Percentiles rank a stretch among this genome's conserved stretches.
Evolutionary conservation across 92 coral and sea anemone species (phyloP).

Genomic region (Meandrina meandrites): DNA sequence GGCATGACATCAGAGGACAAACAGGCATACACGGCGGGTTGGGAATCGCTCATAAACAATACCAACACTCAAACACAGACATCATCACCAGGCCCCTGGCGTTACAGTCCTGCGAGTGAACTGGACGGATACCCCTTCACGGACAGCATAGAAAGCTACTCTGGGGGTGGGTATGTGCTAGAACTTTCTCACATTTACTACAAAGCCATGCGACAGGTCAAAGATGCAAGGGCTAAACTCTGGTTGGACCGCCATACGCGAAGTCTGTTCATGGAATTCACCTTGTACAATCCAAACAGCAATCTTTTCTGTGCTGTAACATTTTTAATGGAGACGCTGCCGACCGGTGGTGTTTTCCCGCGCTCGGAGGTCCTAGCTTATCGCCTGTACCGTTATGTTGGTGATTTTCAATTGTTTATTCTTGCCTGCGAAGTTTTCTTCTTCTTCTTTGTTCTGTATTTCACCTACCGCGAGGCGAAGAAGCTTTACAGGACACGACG

Average conservation of each 20-base stretch:
- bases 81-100: conserved; percentile 64
- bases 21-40: conserved; percentile 56
- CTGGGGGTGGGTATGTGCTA: conserved; percentile 91
- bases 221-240: conserved; percentile 33
- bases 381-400: conserved; percentile 87
- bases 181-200: conserved; percentile 74
- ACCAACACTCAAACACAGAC: conserved; percentile 15
- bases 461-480: conserved; percentile 84
- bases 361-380: conserved; percentile 68
- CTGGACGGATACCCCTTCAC: conserved; percentile 75
- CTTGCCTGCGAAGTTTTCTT: conserved; percentile 85
- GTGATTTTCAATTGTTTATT: conserved; percentile 88
- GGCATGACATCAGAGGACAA: conserved; percentile 59
- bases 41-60: conserved; percentile 49
- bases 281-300: conserved; percentile 89
- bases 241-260: conserved; percentile 85
- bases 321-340: conserved; percentile 74
- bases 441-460: conserved; percentile 65
- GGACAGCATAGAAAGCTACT: conserved; percentile 76
- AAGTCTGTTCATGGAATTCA: conserved; percentile 81
- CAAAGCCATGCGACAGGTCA: conserved; percentile 67
- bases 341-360: conserved; percentile 79
- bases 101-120: conserved; percentile 61
- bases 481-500: conserved; percentile 44
- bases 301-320: conserved; percentile 88